Conservation (phyloP, 2,888 invertebrate genomes). For the Stenchaetothrips biformis region DNA sequence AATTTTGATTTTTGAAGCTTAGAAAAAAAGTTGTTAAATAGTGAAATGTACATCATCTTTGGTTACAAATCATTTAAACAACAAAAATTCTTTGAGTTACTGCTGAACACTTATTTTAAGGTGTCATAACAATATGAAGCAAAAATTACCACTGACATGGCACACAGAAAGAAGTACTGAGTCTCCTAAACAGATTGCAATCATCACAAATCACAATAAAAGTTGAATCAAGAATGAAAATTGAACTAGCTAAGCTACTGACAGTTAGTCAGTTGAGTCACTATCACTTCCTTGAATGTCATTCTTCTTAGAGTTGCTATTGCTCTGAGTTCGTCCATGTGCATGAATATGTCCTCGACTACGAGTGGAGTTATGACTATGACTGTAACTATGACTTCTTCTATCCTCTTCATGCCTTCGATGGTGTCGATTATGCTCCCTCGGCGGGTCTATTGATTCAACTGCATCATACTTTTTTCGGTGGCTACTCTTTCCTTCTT, state of each 20-base stretch:
- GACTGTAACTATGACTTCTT: background rate
- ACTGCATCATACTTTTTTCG: background rate
- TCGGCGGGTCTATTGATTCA: background rate
- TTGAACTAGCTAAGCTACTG: background rate
- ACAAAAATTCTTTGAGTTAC: no score
- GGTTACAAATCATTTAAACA: no score
- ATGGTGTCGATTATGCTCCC: background rate
- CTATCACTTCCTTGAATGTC: background rate
- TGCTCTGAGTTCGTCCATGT: background rate
- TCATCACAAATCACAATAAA: no score
- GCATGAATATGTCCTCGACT: background rate
- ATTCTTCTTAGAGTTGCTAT: background rate
- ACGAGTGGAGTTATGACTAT: background rate
- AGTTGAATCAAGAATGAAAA: no score
- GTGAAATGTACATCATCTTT: no score
- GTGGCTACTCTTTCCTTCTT: background rate
- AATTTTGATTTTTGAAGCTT: background rate
- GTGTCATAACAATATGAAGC: no score
- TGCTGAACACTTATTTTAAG: no score
- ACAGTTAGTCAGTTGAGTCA: background rate
- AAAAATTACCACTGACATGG: no score
- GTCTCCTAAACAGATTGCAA: no score
- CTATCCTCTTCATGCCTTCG: background rate
- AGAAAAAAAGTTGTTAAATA: background rate
- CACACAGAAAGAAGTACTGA: no score